These are phyloP conservation scores for Nephila pilipes DNA, from an alignment of 1,140 invertebrate species.

Conservation along the genomic window DNA sequence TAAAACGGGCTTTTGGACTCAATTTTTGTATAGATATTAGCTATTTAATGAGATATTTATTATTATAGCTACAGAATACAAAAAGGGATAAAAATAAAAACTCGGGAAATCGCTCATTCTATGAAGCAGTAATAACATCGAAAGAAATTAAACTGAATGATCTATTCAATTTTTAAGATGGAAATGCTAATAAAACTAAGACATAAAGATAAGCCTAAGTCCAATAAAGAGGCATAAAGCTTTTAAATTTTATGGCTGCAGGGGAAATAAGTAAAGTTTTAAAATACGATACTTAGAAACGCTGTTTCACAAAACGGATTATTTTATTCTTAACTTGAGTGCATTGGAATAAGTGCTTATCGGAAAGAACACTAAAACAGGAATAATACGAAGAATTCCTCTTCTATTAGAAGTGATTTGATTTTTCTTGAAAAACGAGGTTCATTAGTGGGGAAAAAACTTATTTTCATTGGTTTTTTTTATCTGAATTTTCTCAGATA, in stretches of 20 bases:
- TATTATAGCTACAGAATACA: not conserved
- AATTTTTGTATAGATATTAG: not conserved
- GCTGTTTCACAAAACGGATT: not conserved
- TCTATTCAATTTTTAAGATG: not conserved
- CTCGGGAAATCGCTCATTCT: not conserved
- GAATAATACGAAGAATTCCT: not conserved
- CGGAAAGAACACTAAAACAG: not conserved
- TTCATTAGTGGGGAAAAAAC: not conserved
- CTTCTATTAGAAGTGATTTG: not conserved
- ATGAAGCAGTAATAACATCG: not conserved
- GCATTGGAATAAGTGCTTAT: not conserved
- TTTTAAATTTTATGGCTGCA: not conserved
- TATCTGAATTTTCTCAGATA: not conserved
- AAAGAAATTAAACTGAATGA: not conserved
- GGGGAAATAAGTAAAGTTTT: constrained; percentile 5
- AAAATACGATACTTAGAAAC: not conserved
- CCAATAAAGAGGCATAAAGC: not conserved
- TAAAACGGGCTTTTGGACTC: not conserved
- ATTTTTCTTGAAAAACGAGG: not conserved
- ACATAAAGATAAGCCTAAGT: not conserved
- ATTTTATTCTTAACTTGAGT: not conserved
- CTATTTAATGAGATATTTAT: not conserved
- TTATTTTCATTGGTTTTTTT: not conserved
- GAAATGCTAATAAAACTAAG: not conserved
- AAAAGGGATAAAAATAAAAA: not conserved